A percentile compares a stretch with the other conserved stretches of the same genome.
Evolutionary conservation across 92 coral and sea anemone species (phyloP).

Genomic region (Umimayanthus kanabou): DNA sequence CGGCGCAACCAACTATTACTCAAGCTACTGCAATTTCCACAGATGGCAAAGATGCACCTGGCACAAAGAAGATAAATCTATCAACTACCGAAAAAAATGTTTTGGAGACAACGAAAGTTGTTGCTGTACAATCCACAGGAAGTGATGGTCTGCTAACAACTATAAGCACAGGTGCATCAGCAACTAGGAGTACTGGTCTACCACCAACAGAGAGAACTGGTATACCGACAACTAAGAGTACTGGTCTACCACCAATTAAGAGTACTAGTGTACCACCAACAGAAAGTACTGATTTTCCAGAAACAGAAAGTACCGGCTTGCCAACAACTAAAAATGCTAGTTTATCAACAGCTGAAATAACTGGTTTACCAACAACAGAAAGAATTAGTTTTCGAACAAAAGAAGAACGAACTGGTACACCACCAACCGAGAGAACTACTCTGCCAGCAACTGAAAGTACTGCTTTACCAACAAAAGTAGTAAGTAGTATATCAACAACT

Average conservation of each 20-base stretch:
- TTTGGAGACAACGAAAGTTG: neutral
- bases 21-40: neutral
- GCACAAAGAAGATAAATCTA: neutral
- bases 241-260: neutral
- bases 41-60: neutral
- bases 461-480: neutral
- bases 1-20: neutral
- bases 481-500: neutral
- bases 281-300: neutral
- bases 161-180: neutral
- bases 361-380: neutral
- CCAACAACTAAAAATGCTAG: neutral
- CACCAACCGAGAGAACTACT: neutral
- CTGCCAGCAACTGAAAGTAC: neutral
- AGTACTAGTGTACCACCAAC: neutral
- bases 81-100: neutral
- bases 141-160: neutral
- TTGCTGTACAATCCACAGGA: neutral
- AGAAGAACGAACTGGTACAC: neutral
- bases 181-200: too few relatives aligned
- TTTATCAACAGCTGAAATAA: too few relatives aligned
- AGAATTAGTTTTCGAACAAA: neutral
- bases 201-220: neutral
- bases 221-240: neutral
- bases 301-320: neutral